Evolutionary conservation across 37 sponge, comb jelly and placozoan species (phyloP).

Genomic region (Halisarca cf. caerulea): DNA sequence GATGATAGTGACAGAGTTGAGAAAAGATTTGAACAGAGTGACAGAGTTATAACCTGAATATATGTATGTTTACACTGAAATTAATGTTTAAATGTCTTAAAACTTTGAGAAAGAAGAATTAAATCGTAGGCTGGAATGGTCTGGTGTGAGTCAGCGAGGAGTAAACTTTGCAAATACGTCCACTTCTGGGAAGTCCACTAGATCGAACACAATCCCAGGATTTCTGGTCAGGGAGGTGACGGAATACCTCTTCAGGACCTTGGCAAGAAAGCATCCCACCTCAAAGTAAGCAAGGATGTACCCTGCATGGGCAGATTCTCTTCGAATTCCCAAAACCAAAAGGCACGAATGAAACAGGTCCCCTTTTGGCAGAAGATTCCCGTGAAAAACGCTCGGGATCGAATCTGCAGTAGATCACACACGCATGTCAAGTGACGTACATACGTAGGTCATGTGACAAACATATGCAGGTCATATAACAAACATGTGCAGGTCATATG

Average conservation of each 20-base stretch:
- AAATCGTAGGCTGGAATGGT: too few relatives aligned
- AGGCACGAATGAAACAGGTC: conserved; percentile 60
- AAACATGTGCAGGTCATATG: too few relatives aligned
- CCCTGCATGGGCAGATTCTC: conserved; percentile 92
- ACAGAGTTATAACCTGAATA: too few relatives aligned
- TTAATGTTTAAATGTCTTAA: too few relatives aligned
- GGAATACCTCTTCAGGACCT: conserved; percentile 52
- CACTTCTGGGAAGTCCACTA: conserved; percentile 67
- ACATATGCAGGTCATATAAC: too few relatives aligned
- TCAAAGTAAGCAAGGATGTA: conserved; percentile 84
- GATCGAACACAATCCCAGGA: conserved; percentile 47
- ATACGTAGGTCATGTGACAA: too few relatives aligned
- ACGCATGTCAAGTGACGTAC: too few relatives aligned
- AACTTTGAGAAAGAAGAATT: too few relatives aligned
- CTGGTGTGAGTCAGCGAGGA: too few relatives aligned
- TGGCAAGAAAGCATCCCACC: conserved; percentile 51
- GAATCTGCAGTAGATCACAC: conserved; percentile 63
- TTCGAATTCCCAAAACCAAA: conserved; percentile 89
- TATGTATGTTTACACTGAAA: too few relatives aligned
- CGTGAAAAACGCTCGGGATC: conserved; percentile 73
- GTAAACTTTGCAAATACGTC: neutral
- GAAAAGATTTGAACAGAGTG: too few relatives aligned
- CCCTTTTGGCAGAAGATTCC: conserved; percentile 18
- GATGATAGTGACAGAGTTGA: too few relatives aligned
- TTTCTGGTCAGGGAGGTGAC: conserved; percentile 29